Conservation (phyloP, 2,797 vertebrate species). For the Cygnus olor region DNA sequence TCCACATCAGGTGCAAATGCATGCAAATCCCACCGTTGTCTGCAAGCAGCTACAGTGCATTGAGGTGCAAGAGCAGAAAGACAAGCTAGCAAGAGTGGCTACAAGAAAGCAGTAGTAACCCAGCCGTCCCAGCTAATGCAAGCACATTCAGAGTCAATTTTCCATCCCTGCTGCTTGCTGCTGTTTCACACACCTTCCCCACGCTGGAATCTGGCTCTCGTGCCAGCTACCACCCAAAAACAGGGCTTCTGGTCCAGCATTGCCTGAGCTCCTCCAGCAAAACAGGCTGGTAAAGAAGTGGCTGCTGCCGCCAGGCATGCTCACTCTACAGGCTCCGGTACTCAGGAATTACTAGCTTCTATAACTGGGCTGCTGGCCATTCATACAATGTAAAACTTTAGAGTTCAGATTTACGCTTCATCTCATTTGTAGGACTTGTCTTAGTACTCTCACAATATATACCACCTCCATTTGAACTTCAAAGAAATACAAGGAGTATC, state of each 20-base stretch:
- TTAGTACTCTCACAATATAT: background rate
- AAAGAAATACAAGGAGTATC: background rate
- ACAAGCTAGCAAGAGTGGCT: background rate
- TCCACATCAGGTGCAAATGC: fast-evolving
- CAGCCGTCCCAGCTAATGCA: background rate
- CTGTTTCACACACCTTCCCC: background rate
- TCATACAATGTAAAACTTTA: background rate
- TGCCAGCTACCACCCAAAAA: fast-evolving
- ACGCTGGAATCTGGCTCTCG: fast-evolving
- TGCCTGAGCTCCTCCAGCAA: fast-evolving
- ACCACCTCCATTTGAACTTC: background rate
- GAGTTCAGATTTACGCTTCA: background rate
- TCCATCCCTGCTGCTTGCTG: fast-evolving
- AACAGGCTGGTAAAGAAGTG: fast-evolving
- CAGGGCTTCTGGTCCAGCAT: fast-evolving
- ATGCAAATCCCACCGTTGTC: fast-evolving
- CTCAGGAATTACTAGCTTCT: background rate
- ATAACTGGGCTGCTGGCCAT: background rate
- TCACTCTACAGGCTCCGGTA: background rate
- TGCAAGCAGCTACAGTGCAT: fast-evolving
- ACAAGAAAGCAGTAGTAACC: background rate
- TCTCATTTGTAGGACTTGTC: background rate
- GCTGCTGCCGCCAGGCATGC: background rate
- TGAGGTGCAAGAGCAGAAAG: fast-evolving
- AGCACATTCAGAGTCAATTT: fast-evolving